Evolutionary conservation across 2,797 vertebrate genomes (phyloP), one percentile per base, ranked within the genome.

Genomic region (Poeciliopsis presidionis): DNA sequence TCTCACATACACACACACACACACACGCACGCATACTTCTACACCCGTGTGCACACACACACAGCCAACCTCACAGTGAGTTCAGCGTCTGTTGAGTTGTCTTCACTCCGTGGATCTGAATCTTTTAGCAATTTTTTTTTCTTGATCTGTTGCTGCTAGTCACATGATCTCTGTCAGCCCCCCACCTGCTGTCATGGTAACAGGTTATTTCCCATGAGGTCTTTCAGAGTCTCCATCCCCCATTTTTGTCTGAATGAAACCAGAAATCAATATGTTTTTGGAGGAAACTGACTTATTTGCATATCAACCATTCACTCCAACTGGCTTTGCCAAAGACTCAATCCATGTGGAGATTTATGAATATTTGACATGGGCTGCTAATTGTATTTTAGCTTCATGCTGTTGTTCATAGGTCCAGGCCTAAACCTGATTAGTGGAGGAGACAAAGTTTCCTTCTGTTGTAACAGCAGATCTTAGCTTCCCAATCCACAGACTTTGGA

Each of bases 121-220:
- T 70, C 41, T 45, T 0, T 45, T 28, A 45, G 25, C 5, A 70
- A 28, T 70, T 7, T 25, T 67, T 69, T 49, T 45, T 25, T 70
- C 9, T 45, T 70, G 20, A 43, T 45, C 5, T 18, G 41, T 25
- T 69, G 65, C 65, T 39, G 63, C 3, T 67, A 2, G 41, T 67
- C 63, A 70, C 67, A 45, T 70, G 67, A 45, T 41, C 67, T 45
- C 6, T 47, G 57, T 22, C 25, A 22, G 28, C 57, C 18, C 28
- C 28, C 45, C n/a, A 75, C 43, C 59, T 65, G 59, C 22, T 75
- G 74, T 39, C 74, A 75, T 75, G 74, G 74, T 65, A 75, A 75
- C 74, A 75, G n/a, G 55, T 22, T 49, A 49, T 67, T 39, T 75
- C 74, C 45, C 74, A 75, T 49, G 74, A 75, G 59, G 41, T 28